Conservation (phyloP, 1,140 invertebrate species). For the Campoletis sonorensis region DNA sequence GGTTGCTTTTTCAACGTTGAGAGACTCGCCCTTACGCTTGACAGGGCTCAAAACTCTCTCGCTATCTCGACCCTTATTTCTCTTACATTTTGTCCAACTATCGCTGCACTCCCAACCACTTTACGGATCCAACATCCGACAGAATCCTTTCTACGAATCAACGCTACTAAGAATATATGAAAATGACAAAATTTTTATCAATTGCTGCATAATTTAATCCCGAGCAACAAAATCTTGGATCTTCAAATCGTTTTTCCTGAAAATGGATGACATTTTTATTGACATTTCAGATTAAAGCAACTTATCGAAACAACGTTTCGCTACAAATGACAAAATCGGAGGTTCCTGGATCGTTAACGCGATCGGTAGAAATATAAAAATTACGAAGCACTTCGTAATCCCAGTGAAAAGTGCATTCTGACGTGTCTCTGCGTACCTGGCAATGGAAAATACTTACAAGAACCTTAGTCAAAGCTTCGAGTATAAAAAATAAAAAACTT, state of each 20-base stretch:
- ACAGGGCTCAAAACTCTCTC: slow-evolving; percentile 31
- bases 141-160: neutral
- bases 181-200: neutral
- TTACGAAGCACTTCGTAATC: slow-evolving; percentile 30
- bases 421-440: neutral
- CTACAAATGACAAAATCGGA: no score
- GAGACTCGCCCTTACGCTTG: slow-evolving; percentile 45
- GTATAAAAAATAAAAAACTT: slow-evolving; percentile 16
- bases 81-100: neutral
- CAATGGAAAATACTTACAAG: neutral
- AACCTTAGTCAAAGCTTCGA: slow-evolving; percentile 17
- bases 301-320: no score
- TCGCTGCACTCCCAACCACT: neutral
- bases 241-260: slow-evolving; percentile 56
- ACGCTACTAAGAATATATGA: neutral
- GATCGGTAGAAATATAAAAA: slow-evolving; percentile 16
- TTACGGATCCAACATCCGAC: no score
- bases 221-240: no score
- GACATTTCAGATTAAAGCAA: no score
- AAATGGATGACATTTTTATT: neutral
- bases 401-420: neutral
- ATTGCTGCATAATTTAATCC: no score
- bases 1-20: slow-evolving; percentile 48
- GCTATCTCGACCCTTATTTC: neutral
- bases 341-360: no score